These are phyloP conservation scores for Minunthozetes semirufus DNA, from an alignment of 2,888 invertebrate genomes.

Conservation along the genomic window DNA sequence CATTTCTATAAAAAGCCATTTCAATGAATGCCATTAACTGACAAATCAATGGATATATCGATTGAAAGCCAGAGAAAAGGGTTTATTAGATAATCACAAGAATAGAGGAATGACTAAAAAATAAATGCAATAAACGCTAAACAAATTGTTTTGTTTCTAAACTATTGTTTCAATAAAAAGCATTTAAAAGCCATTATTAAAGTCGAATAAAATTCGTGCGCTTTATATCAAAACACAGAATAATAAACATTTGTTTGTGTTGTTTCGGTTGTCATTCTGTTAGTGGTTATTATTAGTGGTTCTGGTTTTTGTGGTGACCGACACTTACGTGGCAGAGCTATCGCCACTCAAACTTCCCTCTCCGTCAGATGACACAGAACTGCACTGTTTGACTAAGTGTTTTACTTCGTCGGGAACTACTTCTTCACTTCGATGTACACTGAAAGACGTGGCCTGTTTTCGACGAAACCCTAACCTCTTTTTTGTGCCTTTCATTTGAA, in stretches of 20 bases:
- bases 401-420: slow-evolving; percentile 80
- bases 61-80: neutral
- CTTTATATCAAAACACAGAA: slow-evolving; percentile 18
- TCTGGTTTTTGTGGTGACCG: neutral
- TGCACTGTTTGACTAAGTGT: slow-evolving; percentile 65
- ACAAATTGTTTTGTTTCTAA: neutral
- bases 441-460: slow-evolving; percentile 82
- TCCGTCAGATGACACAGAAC: slow-evolving; percentile 80
- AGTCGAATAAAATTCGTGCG: neutral
- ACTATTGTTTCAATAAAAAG: no score
- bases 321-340: slow-evolving; percentile 42
- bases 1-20: neutral
- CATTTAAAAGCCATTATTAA: neutral
- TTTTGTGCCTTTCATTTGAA: slow-evolving; percentile 65
- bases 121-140: neutral
- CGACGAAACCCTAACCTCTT: slow-evolving; percentile 46
- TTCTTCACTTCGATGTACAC: slow-evolving; percentile 97
- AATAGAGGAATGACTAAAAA: neutral
- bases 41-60: neutral
- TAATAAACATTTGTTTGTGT: neutral
- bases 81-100: neutral
- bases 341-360: slow-evolving; percentile 54
- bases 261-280: neutral
- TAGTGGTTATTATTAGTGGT: neutral
- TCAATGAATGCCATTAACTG: neutral